Conservation (phyloP, 2,113 vertebrate genomes). For the Solenodon paradoxus region DNA sequence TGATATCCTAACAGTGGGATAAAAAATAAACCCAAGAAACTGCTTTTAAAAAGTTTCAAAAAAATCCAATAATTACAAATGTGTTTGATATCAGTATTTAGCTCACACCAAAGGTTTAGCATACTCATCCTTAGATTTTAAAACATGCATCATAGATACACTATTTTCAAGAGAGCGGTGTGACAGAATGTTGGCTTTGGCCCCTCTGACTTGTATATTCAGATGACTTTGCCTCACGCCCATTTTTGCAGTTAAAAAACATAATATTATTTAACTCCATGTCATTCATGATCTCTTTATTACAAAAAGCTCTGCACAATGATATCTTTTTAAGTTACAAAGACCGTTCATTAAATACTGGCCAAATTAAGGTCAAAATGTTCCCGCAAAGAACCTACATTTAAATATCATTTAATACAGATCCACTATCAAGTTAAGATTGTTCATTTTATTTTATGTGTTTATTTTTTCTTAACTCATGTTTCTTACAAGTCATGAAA, state of each 20-base stretch:
- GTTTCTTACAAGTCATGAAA: not conserved
- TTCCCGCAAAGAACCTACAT: not conserved
- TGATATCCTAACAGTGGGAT: not conserved
- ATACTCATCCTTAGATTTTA: not conserved
- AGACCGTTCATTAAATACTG: not conserved
- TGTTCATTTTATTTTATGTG: not conserved
- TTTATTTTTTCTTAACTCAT: not conserved
- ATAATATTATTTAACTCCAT: not conserved
- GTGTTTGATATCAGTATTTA: not conserved
- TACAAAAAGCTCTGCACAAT: not conserved
- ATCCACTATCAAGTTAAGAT: not conserved
- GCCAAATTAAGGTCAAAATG: constrained; percentile 18
- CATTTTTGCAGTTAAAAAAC: not conserved
- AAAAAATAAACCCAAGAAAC: not conserved
- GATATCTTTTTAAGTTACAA: constrained; percentile 7
- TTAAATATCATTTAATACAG: not conserved
- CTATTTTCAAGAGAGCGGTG: not conserved
- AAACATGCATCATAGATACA: not conserved
- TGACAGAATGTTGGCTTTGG: not conserved
- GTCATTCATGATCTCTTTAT: not conserved
- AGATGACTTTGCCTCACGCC: not conserved
- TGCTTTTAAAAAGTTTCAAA: not conserved
- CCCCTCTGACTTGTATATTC: not conserved
- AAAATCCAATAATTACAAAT: not conserved
- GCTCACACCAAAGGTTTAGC: not conserved